Percentiles rank a stretch among this genome's conserved stretches.
Conservation (phyloP, 2,888 invertebrate genomes). For the Drosophila koepferae region DNA sequence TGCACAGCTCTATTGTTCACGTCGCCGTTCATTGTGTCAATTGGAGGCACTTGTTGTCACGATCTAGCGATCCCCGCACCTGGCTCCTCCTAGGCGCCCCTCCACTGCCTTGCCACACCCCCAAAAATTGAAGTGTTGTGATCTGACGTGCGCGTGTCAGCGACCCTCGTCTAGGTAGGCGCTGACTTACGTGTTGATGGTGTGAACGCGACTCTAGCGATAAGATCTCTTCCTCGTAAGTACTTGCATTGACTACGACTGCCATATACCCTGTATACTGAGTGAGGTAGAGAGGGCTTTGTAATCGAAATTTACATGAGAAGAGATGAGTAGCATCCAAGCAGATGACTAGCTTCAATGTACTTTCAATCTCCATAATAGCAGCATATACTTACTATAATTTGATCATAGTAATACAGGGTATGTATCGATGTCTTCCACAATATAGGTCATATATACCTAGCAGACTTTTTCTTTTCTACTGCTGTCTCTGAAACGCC, state of each 20-base stretch:
- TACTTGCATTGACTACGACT: background rate
- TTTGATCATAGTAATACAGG: too few species aligned
- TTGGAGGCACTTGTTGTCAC: conserved; percentile 62
- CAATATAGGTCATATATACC: too few species aligned
- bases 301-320: background rate
- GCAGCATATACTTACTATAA: background rate
- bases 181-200: conserved; percentile 49
- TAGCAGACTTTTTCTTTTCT: too few species aligned
- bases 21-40: conserved; percentile 44
- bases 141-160: conserved; percentile 56
- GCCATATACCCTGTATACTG: background rate
- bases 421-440: too few species aligned
- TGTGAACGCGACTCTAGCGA: conserved; percentile 59
- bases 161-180: conserved; percentile 57
- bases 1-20: conserved; percentile 24
- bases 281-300: background rate
- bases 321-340: background rate
- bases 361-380: too few species aligned
- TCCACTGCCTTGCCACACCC: background rate
- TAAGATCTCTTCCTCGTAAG: conserved; percentile 48
- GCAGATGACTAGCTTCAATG: too few species aligned
- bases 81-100: background rate
- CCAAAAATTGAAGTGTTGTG: background rate
- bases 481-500: too few species aligned
- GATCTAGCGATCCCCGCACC: conserved; percentile 30